Conservation (phyloP, 2,888 invertebrate species). For the Spodoptera littoralis region DNA sequence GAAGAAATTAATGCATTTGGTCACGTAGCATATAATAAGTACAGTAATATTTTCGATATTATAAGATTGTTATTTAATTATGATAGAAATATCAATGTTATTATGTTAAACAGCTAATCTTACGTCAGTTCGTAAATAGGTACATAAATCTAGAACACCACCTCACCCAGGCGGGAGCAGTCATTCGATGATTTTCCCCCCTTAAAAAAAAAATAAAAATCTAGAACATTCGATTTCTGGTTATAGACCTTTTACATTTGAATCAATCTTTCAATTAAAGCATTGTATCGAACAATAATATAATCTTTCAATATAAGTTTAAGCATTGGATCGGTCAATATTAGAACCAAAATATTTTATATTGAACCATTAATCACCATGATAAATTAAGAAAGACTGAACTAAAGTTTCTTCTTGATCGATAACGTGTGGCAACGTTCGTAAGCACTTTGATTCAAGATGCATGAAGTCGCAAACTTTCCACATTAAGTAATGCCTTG, state of each 20-base stretch:
- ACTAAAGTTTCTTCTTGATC: conserved; percentile 35
- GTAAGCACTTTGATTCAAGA: conserved; percentile 36
- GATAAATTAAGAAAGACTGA: conserved; percentile 47
- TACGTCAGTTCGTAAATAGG: not conserved
- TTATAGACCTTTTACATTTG: too few species aligned
- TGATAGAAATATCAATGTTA: conserved; percentile 8
- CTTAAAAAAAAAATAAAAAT: too few species aligned
- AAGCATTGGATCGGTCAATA: too few species aligned
- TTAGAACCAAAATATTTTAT: too few species aligned
- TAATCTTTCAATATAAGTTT: too few species aligned
- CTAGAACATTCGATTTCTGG: not conserved
- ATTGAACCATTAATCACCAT: conserved; percentile 49
- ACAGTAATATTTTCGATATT: conserved; percentile 26
- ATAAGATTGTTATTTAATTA: conserved; percentile 21
- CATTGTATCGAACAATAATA: too few species aligned
- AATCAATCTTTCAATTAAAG: too few species aligned
- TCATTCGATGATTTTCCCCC: too few species aligned
- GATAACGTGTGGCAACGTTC: conserved; percentile 35
- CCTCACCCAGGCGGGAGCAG: too few species aligned
- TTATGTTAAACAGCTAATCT: conserved; percentile 3
- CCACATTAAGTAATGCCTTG: conserved; percentile 17
- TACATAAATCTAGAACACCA: not conserved
- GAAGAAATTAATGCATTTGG: conserved; percentile 64
- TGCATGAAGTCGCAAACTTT: conserved; percentile 25
- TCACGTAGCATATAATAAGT: conserved; percentile 40